phyloP scores from a whole-genome alignment of 2,797 vertebrate genomes.

The Chaunax sp. region DNA sequence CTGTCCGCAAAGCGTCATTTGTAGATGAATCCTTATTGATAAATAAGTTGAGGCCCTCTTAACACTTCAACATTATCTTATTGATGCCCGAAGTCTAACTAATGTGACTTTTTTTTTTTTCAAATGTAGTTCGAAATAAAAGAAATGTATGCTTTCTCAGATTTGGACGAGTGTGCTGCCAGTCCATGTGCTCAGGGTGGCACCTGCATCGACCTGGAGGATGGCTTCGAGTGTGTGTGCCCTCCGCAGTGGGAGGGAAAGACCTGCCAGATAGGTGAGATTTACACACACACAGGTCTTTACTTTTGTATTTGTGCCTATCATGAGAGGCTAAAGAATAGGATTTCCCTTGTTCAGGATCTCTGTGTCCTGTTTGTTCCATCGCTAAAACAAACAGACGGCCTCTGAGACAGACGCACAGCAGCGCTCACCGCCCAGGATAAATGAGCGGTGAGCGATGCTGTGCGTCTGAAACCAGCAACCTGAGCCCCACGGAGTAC shows the following conservation, averaged over 20 bases:
- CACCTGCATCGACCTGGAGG: slow-evolving; percentile 90
- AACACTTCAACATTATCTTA: neutral
- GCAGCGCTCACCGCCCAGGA: slow-evolving; percentile 20
- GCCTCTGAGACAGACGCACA: neutral
- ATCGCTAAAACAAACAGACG: slow-evolving; percentile 19
- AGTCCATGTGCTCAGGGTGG: slow-evolving; percentile 91
- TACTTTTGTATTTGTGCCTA: neutral
- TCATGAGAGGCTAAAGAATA: neutral
- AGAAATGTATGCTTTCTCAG: slow-evolving; percentile 69
- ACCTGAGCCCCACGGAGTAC: slow-evolving; percentile 44
- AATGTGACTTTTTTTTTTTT: neutral
- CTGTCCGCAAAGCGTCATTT: neutral
- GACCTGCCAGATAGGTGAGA: slow-evolving; percentile 95
- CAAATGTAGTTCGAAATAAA: neutral
- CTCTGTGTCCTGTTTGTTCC: neutral
- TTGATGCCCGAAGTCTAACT: neutral
- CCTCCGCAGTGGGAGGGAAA: slow-evolving; percentile 93
- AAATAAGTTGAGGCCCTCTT: neutral
- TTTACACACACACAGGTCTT: neutral
- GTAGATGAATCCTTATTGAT: neutral
- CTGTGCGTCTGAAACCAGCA: slow-evolving; percentile 21
- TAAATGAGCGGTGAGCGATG: neutral
- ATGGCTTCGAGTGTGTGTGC: slow-evolving; percentile 95
- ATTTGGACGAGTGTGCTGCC: slow-evolving; percentile 91
- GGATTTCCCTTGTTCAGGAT: neutral